A percentile compares a stretch with the other conserved stretches of the same genome.
Conservation (phyloP, 2,797 vertebrate species). For the Rhynchotus rufescens region DNA sequence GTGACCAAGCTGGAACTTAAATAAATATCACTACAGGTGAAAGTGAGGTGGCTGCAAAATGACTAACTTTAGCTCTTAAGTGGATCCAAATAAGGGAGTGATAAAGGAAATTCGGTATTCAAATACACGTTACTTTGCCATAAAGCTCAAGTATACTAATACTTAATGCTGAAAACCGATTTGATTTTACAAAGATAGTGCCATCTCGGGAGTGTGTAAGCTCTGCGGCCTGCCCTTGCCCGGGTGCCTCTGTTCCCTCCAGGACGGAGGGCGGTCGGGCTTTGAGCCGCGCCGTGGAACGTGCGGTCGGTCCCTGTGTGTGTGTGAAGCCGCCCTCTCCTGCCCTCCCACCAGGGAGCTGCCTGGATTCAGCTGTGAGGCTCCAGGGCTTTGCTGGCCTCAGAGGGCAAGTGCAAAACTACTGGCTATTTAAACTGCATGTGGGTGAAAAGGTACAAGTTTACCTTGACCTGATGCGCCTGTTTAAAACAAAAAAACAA, state of each 20-base stretch:
- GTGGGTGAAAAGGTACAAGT: not conserved
- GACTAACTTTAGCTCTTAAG: not conserved
- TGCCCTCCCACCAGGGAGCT: accelerated
- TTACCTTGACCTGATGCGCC: not conserved
- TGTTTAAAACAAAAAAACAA: not conserved
- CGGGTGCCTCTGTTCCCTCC: not conserved
- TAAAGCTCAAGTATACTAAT: not conserved
- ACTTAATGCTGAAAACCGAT: not conserved
- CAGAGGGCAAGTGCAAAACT: not conserved
- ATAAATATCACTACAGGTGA: not conserved
- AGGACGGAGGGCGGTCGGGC: not conserved
- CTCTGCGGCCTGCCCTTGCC: not conserved
- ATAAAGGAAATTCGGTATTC: not conserved
- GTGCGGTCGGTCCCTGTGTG: not conserved
- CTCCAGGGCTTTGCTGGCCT: not conserved
- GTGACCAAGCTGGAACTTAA: not conserved
- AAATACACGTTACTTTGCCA: not conserved
- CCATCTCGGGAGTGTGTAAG: not conserved
- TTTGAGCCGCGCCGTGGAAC: not conserved
- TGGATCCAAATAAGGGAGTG: not conserved
- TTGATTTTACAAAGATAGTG: not conserved
- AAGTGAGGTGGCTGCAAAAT: not conserved
- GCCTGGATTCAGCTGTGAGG: not conserved
- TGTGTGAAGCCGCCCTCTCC: not conserved
- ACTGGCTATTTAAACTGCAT: not conserved